These are phyloP conservation scores for Metridium senile DNA, from an alignment of 92 coral and sea anemone species.

Conservation along the genomic window DNA sequence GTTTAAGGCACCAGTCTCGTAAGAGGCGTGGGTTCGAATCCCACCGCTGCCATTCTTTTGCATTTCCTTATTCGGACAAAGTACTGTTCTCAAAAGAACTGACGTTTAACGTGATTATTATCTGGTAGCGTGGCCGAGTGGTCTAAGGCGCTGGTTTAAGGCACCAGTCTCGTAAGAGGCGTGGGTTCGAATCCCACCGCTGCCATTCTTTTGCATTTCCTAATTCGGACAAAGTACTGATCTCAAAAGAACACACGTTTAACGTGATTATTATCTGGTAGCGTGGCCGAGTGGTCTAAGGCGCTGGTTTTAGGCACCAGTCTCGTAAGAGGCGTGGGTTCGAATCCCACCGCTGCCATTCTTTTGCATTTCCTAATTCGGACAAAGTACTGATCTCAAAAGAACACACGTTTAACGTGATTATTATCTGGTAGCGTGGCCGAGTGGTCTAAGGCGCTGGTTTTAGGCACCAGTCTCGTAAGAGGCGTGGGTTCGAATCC, in stretches of 20 bases:
- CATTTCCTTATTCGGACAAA: too few relatives aligned
- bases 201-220: too few relatives aligned
- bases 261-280: too few relatives aligned
- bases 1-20: conserved; percentile 99
- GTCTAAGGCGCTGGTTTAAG: conserved; percentile 99
- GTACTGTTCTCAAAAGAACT: too few relatives aligned
- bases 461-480: conserved; percentile 99
- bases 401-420: not conserved
- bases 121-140: conserved; percentile 99
- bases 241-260: too few relatives aligned
- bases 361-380: too few relatives aligned
- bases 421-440: conserved; percentile 88
- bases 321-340: conserved; percentile 97
- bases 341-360: conserved; percentile 99
- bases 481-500: conserved; percentile 99
- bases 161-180: conserved; percentile 98
- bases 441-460: conserved; percentile 99
- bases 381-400: too few relatives aligned
- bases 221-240: too few relatives aligned
- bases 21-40: conserved; percentile 99
- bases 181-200: conserved; percentile 99
- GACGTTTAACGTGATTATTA: not conserved
- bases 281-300: conserved; percentile 99
- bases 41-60: conserved; percentile 99
- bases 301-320: conserved; percentile 99